Percentiles rank a stretch among this genome's conserved stretches.
phyloP scores from a whole-genome alignment of 2,797 vertebrate species.

The Aphelocoma californica region DNA sequence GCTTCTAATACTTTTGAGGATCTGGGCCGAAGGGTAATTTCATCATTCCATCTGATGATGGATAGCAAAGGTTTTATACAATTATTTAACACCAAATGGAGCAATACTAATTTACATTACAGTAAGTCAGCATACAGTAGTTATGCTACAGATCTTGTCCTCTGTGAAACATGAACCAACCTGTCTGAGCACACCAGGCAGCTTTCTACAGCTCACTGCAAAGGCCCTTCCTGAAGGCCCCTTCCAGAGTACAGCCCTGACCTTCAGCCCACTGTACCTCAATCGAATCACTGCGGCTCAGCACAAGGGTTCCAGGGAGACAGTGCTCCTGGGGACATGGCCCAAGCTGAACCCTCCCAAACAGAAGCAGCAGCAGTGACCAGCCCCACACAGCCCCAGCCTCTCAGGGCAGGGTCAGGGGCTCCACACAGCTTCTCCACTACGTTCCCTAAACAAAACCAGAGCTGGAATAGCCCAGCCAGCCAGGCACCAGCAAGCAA shows the following conservation, averaged over 20 bases:
- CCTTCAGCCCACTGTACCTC: background rate
- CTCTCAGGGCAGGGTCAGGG: rapidly evolving
- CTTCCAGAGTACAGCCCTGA: background rate
- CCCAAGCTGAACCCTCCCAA: background rate
- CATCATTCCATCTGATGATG: background rate
- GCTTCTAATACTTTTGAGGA: background rate
- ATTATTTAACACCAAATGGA: background rate
- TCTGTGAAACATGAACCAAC: background rate
- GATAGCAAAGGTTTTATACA: background rate
- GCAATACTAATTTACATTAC: background rate
- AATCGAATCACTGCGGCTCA: background rate
- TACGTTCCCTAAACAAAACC: rapidly evolving
- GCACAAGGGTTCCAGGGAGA: too few relatives aligned
- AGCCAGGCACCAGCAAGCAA: background rate
- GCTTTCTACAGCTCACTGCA: background rate
- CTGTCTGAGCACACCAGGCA: background rate
- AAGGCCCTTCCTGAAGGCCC: background rate
- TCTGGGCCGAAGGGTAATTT: background rate
- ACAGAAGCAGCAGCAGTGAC: background rate
- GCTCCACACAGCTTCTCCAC: background rate
- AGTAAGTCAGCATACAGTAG: background rate
- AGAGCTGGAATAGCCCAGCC: background rate
- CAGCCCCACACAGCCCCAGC: background rate
- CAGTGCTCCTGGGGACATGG: background rate
- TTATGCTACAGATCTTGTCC: background rate